Conservation (phyloP, 2,113 vertebrate genomes). For the Copsychus sechellarum region DNA sequence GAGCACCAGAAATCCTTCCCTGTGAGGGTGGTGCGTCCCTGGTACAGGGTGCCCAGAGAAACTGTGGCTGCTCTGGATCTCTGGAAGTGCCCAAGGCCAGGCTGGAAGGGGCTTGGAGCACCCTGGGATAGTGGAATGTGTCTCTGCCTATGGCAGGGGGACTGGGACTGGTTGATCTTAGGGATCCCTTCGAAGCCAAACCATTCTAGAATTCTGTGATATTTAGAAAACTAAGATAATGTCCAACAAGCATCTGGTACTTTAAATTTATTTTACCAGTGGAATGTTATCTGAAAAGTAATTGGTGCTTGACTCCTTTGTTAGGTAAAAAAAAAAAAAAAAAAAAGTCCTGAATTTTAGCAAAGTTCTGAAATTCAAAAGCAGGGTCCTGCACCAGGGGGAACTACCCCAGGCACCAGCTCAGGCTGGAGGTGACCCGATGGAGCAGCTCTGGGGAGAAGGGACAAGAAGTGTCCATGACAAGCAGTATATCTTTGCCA, state of each 20-base stretch:
- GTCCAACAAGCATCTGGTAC: background rate
- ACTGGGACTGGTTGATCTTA: rapidly evolving
- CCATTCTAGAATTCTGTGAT: background rate
- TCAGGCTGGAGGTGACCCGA: background rate
- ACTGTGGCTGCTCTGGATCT: too few relatives aligned
- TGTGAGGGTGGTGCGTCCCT: too few relatives aligned
- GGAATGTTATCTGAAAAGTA: rapidly evolving
- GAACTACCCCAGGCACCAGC: background rate
- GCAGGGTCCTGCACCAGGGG: rapidly evolving
- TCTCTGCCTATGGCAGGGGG: background rate
- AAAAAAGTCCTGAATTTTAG: background rate
- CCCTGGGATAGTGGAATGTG: rapidly evolving
- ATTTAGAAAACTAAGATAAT: background rate
- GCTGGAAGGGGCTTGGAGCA: rapidly evolving
- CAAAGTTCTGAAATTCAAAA: background rate
- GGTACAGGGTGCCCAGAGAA: too few relatives aligned
- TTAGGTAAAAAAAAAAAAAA: background rate
- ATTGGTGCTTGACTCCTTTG: background rate
- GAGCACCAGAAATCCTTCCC: background rate
- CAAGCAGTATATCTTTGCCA: background rate
- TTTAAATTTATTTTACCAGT: background rate
- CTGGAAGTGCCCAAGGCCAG: background rate
- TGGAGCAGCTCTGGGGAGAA: background rate
- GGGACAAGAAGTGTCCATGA: background rate
- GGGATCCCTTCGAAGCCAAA: background rate